Evolutionary conservation across 2,797 vertebrate genomes (phyloP).

Genomic region (Catharus ustulatus): DNA sequence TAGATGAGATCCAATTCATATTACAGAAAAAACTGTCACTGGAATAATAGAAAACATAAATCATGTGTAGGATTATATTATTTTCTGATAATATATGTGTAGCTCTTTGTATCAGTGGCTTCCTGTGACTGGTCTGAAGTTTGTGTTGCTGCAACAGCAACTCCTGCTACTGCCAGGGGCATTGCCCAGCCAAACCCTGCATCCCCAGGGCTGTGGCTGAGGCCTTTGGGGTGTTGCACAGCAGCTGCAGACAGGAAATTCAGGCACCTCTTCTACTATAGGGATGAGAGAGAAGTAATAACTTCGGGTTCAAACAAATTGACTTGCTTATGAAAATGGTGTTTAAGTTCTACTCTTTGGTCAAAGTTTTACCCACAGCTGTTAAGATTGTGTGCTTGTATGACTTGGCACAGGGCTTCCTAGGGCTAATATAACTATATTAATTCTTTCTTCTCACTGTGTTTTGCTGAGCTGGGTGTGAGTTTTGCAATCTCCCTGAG

Average conservation of each 20-base stretch:
- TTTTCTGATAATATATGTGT: rapidly evolving
- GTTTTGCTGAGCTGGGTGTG: neutral
- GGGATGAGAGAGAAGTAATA: neutral
- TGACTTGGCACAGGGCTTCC: neutral
- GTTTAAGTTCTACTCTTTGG: neutral
- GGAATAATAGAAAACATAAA: neutral
- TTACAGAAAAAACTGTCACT: neutral
- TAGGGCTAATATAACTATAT: neutral
- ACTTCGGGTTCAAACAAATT: neutral
- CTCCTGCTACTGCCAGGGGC: neutral
- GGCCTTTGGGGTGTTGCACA: neutral
- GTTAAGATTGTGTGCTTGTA: rapidly evolving
- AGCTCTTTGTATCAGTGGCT: neutral
- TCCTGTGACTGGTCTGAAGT: neutral
- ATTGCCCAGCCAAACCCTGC: rapidly evolving
- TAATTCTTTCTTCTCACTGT: neutral
- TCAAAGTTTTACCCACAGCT: neutral
- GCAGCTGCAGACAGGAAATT: neutral
- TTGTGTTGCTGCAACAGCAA: neutral
- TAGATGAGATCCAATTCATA: neutral
- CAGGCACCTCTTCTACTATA: neutral
- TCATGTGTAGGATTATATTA: neutral
- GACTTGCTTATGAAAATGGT: neutral
- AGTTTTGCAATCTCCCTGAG: neutral
- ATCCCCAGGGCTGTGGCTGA: rapidly evolving